Base-by-base conservation (phyloP, 2,113 vertebrate genomes). In the Pelvicachromis taeniatus region DNA sequence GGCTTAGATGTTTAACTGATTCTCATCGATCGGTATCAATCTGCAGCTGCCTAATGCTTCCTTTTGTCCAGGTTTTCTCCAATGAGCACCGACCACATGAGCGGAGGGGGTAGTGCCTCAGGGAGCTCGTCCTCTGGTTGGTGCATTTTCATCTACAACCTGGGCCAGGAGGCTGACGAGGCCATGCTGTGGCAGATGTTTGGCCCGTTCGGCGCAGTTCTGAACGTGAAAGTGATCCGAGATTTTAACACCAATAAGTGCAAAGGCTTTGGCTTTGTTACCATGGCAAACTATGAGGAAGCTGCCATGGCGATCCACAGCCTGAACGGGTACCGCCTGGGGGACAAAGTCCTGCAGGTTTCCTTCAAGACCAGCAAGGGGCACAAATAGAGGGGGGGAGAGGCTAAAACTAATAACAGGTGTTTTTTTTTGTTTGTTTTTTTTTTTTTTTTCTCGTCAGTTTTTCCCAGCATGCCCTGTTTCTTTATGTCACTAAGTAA, bases 231-330 rank as follows among this genome's bases (percentile, higher is more conserved):
- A 94, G 98, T 99, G 94, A 99, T 99, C 93, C 97, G 98, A 80
- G 98, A 99, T 93, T 99, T 99, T 96, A 99, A 98, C 96, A 99
- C 98, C 96, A 99, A 98, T 96, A 99, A 99, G 96, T 99, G 98
- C 95, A 98, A 99, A 97, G 98, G 98, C 87, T 99, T 99, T 89
- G 98, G 98, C 81, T 99, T 99, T 93, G 98, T 99, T 88, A 99
- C 98, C 95, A 99, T 99, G 98, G 97, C 97, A 92, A 99, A 99
- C 96, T 99, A 99, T 92, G 98, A 99, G 96, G 98, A 99, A 94
- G 98, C 98, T 1, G 98, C 98, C 87, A 98, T 99, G 98, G 98
- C 98, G 85, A 99, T 99, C 91, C 97, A 98, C 89, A 99, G 97
- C 95, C 97, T 99, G 90, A 99, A 99, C 23, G 98, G 98, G 84